Evolutionary conservation across 1,140 invertebrate genomes (phyloP).

Genomic region (Theocolax elegans): DNA sequence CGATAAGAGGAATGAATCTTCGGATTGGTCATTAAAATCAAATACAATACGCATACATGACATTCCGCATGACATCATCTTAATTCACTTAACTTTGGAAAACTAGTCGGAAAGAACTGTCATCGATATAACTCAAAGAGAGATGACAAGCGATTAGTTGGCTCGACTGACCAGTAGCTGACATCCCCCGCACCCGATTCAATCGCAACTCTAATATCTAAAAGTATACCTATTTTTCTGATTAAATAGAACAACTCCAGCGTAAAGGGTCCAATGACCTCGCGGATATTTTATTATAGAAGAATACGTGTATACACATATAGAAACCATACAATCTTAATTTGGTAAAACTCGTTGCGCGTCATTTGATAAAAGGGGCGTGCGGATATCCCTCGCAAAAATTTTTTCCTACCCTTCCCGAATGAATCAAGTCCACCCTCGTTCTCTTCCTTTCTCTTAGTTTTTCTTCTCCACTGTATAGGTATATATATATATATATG

Average conservation of each 20-base stretch:
- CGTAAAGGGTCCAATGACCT: background rate
- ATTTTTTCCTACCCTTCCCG: slow-evolving; percentile 5
- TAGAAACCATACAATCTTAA: slow-evolving; percentile 14
- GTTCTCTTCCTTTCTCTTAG: background rate
- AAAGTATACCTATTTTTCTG: background rate
- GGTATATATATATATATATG: too few relatives aligned
- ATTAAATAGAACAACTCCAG: background rate
- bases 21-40: too few relatives aligned
- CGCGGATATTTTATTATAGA: too few relatives aligned
- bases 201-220: too few relatives aligned
- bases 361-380: slow-evolving; percentile 12
- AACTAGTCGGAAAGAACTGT: too few relatives aligned
- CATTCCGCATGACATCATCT: too few relatives aligned
- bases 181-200: background rate
- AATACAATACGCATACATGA: too few relatives aligned
- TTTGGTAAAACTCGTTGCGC: slow-evolving; percentile 22
- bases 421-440: slow-evolving; percentile 24
- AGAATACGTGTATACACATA: too few relatives aligned
- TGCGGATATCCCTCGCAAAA: slow-evolving; percentile 5
- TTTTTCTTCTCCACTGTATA: too few relatives aligned
- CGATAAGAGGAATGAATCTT: too few relatives aligned
- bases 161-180: background rate
- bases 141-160: slow-evolving; percentile 8
- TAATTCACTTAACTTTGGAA: too few relatives aligned
- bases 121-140: slow-evolving; percentile 1